A percentile compares a stretch with the other conserved stretches of the same genome.
Evolutionary conservation across 30 jellyfish, hydroid and myxozoan species (phyloP).

Genomic region (Aurelia aurita): DNA sequence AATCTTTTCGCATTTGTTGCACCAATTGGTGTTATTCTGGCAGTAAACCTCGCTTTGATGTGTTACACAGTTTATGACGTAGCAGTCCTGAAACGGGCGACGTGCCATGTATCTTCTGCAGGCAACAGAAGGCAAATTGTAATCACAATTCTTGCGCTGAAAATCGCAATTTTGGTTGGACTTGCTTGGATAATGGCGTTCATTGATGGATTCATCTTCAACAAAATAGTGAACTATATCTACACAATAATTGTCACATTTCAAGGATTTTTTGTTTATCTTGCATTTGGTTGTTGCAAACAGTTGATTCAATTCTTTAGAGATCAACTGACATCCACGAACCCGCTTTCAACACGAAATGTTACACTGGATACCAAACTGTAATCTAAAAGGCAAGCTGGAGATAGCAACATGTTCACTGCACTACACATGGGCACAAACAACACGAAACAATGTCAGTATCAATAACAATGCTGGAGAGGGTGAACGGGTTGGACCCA

Average conservation of each 20-base stretch:
- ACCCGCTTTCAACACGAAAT: not conserved
- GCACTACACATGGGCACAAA: not conserved
- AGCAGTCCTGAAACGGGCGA: not conserved
- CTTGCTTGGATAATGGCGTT: constrained; percentile 64
- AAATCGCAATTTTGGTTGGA: constrained; percentile 48
- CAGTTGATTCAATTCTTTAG: not conserved
- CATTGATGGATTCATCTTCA: constrained; percentile 42
- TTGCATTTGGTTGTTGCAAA: constrained; percentile 37
- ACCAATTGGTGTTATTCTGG: constrained; percentile 37
- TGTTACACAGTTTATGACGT: constrained; percentile 34
- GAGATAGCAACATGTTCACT: not conserved
- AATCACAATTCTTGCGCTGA: constrained; percentile 28
- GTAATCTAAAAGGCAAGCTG: not conserved
- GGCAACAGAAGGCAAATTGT: constrained; percentile 35
- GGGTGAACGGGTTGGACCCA: too few species aligned
- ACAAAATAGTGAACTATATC: constrained; percentile 5
- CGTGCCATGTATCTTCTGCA: constrained; percentile 4
- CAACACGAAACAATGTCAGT: too few species aligned
- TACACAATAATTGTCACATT: constrained; percentile 42
- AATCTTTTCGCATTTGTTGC: constrained; percentile 52
- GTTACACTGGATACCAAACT: not conserved
- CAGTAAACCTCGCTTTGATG: constrained; percentile 30
- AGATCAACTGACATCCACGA: not conserved
- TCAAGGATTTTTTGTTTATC: constrained; percentile 49
- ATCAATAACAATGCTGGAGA: too few species aligned